Base-by-base conservation (phyloP, 2,888 invertebrate species). In the Latheticus oryzae region DNA sequence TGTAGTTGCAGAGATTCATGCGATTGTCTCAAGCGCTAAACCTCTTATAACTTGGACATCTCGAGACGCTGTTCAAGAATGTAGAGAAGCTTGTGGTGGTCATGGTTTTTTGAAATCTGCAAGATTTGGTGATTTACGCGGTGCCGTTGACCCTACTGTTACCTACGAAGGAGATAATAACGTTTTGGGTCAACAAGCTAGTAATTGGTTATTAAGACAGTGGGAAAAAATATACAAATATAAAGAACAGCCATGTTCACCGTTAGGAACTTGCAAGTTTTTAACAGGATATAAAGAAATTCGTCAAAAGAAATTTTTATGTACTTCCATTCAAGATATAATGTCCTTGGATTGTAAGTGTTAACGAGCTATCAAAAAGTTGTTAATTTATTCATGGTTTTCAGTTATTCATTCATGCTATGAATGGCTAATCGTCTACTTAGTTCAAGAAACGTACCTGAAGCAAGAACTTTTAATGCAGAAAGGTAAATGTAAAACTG, bases 131-230 rank as follows among this genome's bases (percentile, higher is more conserved):
- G 90, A 91, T 61, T 81, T 97, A 58, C 84, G 94, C 5, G 87
- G 87, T 72, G 91, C 92, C 77, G 90, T 93, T 77, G 97, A 97
- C 77, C 90, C 95, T 0, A 89, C 90, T 26, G 90, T 92, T 50
- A 96, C 96, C 0, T 95, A 94, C 77, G 96, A 96, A 76, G 95
- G 96, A 0, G 95, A 96, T 79, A 96, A 96, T 80, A 95, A 92
- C 78, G 95, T 96, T 12, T 81, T 97, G 1, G 84, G 90, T 0
- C 95, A 95, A 73, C 95, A 95, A 78, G 88, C 93, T 0, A 91
- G 91, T 71, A 95, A 95, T 79, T 95, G 93, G 88, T 79, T 95
- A 48, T 75, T 90, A 35, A 78, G 88, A 0, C 89, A 89, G 73
- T 88, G 86, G 84, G 80, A 79, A 30, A 73, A 80, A 1, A 13